phyloP scores from a whole-genome alignment of 2,888 invertebrate species.

The Oeneis ivallda region DNA sequence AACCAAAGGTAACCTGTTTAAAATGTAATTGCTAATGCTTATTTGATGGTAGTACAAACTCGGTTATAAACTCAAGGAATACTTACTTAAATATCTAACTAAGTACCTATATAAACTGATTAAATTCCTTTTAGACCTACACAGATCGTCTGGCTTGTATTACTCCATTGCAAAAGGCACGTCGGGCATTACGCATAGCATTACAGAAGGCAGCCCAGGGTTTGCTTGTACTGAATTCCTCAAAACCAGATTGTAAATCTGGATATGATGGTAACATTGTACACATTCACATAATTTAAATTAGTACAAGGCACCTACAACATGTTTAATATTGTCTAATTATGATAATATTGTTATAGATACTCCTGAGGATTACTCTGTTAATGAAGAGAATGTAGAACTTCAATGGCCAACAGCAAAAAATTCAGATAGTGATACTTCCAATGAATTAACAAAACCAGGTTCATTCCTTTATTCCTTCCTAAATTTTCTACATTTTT shows the following conservation, averaged over 20 bases:
- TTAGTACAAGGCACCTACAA: background rate
- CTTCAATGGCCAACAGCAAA: constrained; percentile 60
- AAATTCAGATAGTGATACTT: constrained; percentile 39
- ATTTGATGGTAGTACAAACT: too few species aligned
- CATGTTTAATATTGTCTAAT: background rate
- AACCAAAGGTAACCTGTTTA: constrained; percentile 55
- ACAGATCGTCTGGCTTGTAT: constrained; percentile 58
- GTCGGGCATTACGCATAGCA: constrained; percentile 66
- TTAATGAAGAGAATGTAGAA: constrained; percentile 65
- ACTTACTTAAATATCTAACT: background rate
- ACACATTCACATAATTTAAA: background rate
- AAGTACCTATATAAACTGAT: constrained; percentile 41
- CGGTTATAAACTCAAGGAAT: background rate
- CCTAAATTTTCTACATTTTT: constrained; percentile 32
- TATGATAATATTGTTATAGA: constrained; percentile 47
- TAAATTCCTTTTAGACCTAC: constrained; percentile 44
- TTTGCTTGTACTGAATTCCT: constrained; percentile 56
- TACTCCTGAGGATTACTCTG: constrained; percentile 60
- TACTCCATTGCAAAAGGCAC: constrained; percentile 74
- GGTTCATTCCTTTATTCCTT: constrained; percentile 48
- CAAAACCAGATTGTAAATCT: constrained; percentile 55
- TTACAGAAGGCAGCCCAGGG: constrained; percentile 71
- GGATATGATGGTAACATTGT: constrained; percentile 35
- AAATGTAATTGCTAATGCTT: too few species aligned
- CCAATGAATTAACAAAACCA: constrained; percentile 48